Conservation (phyloP, 2,113 vertebrate species). For the Hyla sarda region DNA sequence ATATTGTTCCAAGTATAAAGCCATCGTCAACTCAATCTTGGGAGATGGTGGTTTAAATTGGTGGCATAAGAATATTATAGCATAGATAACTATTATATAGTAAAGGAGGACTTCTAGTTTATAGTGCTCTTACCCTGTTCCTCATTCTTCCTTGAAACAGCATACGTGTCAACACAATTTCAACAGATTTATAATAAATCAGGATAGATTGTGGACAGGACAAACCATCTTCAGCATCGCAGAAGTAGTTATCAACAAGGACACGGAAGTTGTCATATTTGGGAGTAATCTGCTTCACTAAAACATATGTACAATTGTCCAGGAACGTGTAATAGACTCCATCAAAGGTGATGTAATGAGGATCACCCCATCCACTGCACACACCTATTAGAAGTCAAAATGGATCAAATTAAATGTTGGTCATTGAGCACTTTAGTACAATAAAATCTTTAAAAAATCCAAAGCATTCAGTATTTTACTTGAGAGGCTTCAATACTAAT, state of each 20-base stretch:
- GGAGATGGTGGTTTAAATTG: neutral
- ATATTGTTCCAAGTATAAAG: no score
- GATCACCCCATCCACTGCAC: constrained; percentile 82
- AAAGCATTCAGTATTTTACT: no score
- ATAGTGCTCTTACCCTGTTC: constrained; percentile 76
- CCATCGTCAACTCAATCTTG: no score
- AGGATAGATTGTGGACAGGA: constrained; percentile 79
- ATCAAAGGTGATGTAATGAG: constrained; percentile 87
- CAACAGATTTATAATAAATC: constrained; percentile 73
- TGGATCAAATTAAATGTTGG: neutral
- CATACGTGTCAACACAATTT: constrained; percentile 73
- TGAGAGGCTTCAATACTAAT: no score
- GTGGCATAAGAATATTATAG: neutral
- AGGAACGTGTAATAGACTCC: constrained; percentile 82
- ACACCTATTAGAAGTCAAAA: constrained; percentile 73
- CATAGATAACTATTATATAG: neutral
- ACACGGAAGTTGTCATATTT: constrained; percentile 78
- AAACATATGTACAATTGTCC: constrained; percentile 84
- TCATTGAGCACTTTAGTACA: neutral
- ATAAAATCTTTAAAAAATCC: no score
- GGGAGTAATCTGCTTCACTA: constrained; percentile 83
- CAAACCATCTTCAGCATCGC: constrained; percentile 66
- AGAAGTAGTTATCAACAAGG: constrained; percentile 78
- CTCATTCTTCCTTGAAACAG: constrained; percentile 61
- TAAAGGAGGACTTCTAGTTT: neutral